These are phyloP conservation scores for Sylvia borin DNA, from an alignment of 2,797 vertebrate genomes.

Conservation along the genomic window DNA sequence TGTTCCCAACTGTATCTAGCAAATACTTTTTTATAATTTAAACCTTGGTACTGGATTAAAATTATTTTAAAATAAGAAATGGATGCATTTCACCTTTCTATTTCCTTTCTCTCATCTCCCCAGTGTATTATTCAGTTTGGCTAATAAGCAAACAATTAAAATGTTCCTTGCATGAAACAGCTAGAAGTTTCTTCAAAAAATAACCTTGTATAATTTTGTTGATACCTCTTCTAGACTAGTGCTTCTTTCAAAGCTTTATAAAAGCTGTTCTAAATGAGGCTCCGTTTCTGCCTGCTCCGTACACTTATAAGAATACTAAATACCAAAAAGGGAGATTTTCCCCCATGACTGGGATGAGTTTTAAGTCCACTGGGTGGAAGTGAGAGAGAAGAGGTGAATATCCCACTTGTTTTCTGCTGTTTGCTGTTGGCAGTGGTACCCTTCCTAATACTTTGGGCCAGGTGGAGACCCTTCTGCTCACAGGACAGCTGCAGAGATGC, in stretches of 20 bases:
- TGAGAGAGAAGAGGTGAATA: background rate
- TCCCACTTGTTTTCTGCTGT: accelerated
- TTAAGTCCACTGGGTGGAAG: background rate
- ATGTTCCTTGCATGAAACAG: background rate
- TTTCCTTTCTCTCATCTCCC: background rate
- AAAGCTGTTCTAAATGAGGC: background rate
- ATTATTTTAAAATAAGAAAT: background rate
- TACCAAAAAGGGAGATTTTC: background rate
- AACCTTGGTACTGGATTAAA: background rate
- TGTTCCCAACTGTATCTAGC: background rate
- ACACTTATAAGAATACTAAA: background rate
- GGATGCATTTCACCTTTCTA: background rate
- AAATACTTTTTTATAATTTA: background rate
- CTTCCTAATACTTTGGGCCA: background rate
- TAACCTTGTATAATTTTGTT: background rate
- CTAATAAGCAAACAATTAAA: background rate
- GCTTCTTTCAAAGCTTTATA: background rate
- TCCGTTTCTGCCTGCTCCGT: background rate
- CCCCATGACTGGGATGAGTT: background rate
- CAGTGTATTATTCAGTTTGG: background rate
- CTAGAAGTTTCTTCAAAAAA: background rate
- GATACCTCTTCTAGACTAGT: background rate
- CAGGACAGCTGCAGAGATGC: background rate
- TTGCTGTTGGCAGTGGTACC: background rate
- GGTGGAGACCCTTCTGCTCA: background rate